phyloP scores from a whole-genome alignment of 2,113 vertebrate species.

The Hippocampus zosterae region DNA sequence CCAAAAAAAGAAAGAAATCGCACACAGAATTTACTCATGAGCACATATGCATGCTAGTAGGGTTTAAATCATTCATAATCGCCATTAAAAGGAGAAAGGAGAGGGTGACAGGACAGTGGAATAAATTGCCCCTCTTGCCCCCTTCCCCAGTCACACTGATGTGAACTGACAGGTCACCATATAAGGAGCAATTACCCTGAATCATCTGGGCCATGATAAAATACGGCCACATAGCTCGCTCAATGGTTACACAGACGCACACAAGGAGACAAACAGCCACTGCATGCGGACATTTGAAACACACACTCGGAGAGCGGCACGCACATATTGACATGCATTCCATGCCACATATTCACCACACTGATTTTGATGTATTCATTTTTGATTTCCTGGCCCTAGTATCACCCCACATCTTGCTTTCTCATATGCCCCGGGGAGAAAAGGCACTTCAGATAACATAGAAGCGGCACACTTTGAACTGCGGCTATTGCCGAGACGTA shows the following conservation, averaged over 20 bases:
- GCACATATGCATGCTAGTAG: slow-evolving; percentile 5
- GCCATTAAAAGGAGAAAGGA: slow-evolving; percentile 50
- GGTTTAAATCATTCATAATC: slow-evolving; percentile 65
- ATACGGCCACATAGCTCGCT: slow-evolving; percentile 5
- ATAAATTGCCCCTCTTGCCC: slow-evolving; percentile 39
- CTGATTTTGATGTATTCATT: slow-evolving; percentile 48
- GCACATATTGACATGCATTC: slow-evolving; percentile 26
- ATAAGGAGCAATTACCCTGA: slow-evolving; percentile 60
- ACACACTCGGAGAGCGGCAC: slow-evolving; percentile 21
- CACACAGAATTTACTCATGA: slow-evolving; percentile 19
- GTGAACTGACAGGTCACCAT: slow-evolving; percentile 56
- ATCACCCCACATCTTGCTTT: slow-evolving; percentile 27
- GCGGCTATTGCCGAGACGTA: slow-evolving; percentile 23
- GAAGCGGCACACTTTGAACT: slow-evolving; percentile 49
- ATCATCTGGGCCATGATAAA: slow-evolving; percentile 45
- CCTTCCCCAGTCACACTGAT: slow-evolving; percentile 50
- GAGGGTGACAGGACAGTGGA: slow-evolving; percentile 30
- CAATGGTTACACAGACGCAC: slow-evolving; percentile 3
- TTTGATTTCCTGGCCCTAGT: slow-evolving; percentile 34
- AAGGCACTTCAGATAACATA: slow-evolving; percentile 62
- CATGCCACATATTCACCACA: slow-evolving; percentile 21
- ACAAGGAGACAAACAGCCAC: background rate
- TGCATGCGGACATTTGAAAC: slow-evolving; percentile 2
- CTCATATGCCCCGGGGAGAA: slow-evolving; percentile 49
- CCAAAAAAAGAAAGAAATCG: background rate